These are phyloP conservation scores for Melanophora roralis DNA, from an alignment of 2,888 invertebrate genomes.

Conservation along the genomic window DNA sequence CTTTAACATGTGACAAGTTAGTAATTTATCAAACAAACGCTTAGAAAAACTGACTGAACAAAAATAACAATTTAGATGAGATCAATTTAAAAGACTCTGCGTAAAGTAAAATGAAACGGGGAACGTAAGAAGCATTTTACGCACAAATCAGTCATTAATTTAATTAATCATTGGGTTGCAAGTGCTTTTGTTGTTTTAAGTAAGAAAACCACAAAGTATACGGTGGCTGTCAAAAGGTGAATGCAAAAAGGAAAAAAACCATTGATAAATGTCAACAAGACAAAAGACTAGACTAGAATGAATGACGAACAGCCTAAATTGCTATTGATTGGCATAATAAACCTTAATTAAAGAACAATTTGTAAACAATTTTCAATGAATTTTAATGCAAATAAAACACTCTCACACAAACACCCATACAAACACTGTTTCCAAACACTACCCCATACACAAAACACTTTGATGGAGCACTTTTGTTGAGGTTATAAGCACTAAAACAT, in stretches of 20 bases:
- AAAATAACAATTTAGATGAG: not conserved
- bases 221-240: conserved; percentile 12
- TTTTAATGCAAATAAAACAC: conserved; percentile 42
- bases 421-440: not conserved
- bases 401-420: not conserved
- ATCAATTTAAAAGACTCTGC: not conserved
- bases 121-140: not conserved
- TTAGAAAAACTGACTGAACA: not conserved
- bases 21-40: conserved; percentile 42
- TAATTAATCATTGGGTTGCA: conserved; percentile 24
- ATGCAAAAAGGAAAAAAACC: not conserved
- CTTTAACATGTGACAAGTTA: conserved; percentile 23
- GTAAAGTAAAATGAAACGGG: not conserved
- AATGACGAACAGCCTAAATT: not conserved
- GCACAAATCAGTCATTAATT: conserved; percentile 44
- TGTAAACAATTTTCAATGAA: conserved; percentile 59
- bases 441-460: not conserved
- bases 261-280: conserved; percentile 23
- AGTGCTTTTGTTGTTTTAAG: conserved; percentile 10
- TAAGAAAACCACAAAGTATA: not conserved
- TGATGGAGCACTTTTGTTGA: not conserved
- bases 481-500: conserved; percentile 18
- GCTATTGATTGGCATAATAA: conserved; percentile 65
- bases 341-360: conserved; percentile 65
- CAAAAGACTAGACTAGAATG: not conserved